phyloP scores from a whole-genome alignment of 1,140 invertebrate genomes.

The Coptotermes formosanus region DNA sequence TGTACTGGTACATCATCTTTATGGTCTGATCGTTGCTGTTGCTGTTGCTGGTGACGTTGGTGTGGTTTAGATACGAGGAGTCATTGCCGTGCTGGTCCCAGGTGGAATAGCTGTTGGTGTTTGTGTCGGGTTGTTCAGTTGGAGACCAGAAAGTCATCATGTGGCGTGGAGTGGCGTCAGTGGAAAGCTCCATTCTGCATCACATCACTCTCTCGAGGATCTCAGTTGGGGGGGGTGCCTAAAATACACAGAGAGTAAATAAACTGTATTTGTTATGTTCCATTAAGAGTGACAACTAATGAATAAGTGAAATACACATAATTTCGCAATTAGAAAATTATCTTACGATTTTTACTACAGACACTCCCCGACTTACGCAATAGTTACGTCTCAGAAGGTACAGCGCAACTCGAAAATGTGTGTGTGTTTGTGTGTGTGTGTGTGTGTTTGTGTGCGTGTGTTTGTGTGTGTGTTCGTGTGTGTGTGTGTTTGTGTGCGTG shows the following conservation, averaged over 20 bases:
- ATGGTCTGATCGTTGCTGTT: not conserved
- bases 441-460: too few species aligned
- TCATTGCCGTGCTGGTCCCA: not conserved
- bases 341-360: too few species aligned
- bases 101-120: not conserved
- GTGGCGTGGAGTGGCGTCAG: not conserved
- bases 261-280: too few species aligned
- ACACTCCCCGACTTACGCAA: too few species aligned
- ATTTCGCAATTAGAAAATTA: too few species aligned
- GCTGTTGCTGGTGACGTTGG: not conserved
- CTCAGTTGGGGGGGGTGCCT: not conserved
- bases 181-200: not conserved
- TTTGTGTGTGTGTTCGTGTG: too few species aligned
- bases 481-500: too few species aligned
- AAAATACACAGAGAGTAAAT: not conserved
- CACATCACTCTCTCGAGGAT: not conserved
- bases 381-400: too few species aligned
- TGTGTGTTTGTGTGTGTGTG: too few species aligned
- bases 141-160: not conserved
- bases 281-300: too few species aligned
- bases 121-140: not conserved
- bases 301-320: too few species aligned
- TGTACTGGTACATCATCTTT: constrained; percentile 20
- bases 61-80: not conserved
- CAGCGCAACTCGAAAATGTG: too few species aligned